A percentile compares a stretch with the other conserved stretches of the same genome.
phyloP scores from a whole-genome alignment of 1,140 invertebrate species.

The Drosophila albomicans region DNA sequence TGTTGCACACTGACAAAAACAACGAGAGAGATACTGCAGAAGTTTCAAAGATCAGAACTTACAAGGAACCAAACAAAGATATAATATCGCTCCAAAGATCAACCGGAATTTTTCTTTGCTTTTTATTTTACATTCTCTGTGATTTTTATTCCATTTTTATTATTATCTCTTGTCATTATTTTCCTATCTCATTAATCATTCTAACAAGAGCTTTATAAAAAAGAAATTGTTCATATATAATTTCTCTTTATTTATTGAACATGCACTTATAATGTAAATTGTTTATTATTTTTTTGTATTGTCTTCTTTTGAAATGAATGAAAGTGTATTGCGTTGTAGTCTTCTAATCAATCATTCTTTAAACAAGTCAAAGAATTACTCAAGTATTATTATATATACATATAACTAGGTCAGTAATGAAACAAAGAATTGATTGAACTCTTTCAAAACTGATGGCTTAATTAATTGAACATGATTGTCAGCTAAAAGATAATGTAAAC shows the following conservation, averaged over 20 bases:
- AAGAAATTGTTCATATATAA: no score
- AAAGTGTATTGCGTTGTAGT: not conserved
- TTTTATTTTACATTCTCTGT: no score
- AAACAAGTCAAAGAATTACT: not conserved
- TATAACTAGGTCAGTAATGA: not conserved
- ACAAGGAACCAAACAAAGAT: not conserved
- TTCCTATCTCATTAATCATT: not conserved
- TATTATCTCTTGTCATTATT: not conserved
- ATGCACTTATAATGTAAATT: not conserved
- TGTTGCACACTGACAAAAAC: not conserved
- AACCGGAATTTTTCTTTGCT: no score
- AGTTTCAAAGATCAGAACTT: constrained; percentile 12
- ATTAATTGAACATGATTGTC: constrained; percentile 4
- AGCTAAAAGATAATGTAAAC: not conserved
- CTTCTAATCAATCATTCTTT: not conserved
- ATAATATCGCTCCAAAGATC: not conserved
- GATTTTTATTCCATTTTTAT: no score
- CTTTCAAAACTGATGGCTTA: not conserved
- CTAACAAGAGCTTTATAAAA: not conserved
- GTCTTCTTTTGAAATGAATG: not conserved
- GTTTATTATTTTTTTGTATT: not conserved
- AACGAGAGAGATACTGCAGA: not conserved
- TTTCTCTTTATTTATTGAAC: no score
- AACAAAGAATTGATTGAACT: constrained; percentile 1
- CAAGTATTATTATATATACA: not conserved